Evolutionary conservation across 2,888 invertebrate genomes (phyloP).

Genomic region (Oscheius sp.): DNA sequence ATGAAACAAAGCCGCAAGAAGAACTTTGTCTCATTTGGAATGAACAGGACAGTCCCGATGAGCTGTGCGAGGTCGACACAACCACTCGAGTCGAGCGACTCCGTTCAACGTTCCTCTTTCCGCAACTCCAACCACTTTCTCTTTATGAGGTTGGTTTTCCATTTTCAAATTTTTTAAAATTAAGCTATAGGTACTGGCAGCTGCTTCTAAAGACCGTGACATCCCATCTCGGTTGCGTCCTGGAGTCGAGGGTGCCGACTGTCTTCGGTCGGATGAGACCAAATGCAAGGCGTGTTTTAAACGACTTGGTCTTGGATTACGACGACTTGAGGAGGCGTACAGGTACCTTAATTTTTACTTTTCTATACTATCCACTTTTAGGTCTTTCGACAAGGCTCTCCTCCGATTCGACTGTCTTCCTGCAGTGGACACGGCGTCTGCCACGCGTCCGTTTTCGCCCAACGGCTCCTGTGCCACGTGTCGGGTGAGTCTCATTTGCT

Average conservation of each 20-base stretch:
- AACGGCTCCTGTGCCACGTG: constrained; percentile 71
- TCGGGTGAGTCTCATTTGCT: constrained; percentile 58
- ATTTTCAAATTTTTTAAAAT: background rate
- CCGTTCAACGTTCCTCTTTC: constrained; percentile 49
- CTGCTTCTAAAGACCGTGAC: constrained; percentile 29
- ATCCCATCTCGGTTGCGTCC: constrained; percentile 30
- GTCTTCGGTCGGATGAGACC: constrained; percentile 43
- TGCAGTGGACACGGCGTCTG: constrained; percentile 66
- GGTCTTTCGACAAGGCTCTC: constrained; percentile 52
- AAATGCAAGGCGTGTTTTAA: constrained; percentile 50
- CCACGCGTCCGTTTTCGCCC: constrained; percentile 72
- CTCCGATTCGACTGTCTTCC: constrained; percentile 68
- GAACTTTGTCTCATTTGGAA: constrained; percentile 35
- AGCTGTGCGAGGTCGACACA: constrained; percentile 48
- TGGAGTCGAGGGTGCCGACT: constrained; percentile 44
- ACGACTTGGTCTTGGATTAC: constrained; percentile 35
- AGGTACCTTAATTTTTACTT: background rate
- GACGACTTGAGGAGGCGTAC: constrained; percentile 49
- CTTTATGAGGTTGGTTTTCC: constrained; percentile 45
- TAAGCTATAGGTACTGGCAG: constrained; percentile 29
- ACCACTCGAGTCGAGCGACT: constrained; percentile 42
- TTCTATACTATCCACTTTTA: background rate
- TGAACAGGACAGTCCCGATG: constrained; percentile 39
- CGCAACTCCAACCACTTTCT: constrained; percentile 51
- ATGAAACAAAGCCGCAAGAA: background rate